Percentiles rank a stretch among this genome's conserved stretches.
Evolutionary conservation across 1,140 invertebrate genomes (phyloP).

Genomic region (Pogonus chalceus): DNA sequence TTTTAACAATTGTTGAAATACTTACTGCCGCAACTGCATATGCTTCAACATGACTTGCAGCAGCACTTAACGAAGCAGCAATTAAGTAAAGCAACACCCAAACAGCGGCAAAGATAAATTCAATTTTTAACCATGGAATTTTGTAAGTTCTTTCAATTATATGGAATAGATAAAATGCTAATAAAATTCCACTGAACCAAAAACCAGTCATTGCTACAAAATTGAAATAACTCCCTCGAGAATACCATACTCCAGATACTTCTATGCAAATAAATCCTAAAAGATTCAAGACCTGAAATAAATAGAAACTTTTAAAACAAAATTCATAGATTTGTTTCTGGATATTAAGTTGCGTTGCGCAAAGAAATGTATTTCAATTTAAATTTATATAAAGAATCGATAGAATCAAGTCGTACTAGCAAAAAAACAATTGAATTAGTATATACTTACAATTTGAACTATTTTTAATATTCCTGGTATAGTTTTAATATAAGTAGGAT

Average conservation of each 20-base stretch:
- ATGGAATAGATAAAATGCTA: conserved; percentile 76
- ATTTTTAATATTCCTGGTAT: conserved; percentile 69
- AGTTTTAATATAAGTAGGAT: conserved; percentile 57
- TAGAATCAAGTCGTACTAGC: no score
- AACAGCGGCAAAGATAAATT: conserved; percentile 61
- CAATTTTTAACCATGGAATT: conserved; percentile 80
- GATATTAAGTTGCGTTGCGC: no score
- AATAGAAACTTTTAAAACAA: no score
- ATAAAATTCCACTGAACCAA: conserved; percentile 70
- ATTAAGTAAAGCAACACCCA: conserved; percentile 63
- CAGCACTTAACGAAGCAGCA: conserved; percentile 52
- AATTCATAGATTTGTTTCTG: no score
- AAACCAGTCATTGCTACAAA: conserved; percentile 78
- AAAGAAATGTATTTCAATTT: no score
- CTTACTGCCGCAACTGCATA: conserved; percentile 60
- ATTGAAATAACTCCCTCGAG: conserved; percentile 59
- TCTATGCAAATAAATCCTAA: conserved; percentile 76
- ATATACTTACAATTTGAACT: conserved; percentile 63
- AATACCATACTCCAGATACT: conserved; percentile 39
- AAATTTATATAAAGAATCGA: no score
- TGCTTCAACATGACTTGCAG: conserved; percentile 43
- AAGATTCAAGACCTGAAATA: conserved; percentile 59
- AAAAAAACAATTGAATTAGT: background rate
- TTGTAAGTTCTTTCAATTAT: conserved; percentile 74
- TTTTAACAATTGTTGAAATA: conserved; percentile 18